These are phyloP conservation scores for Pentalonia nigronervosa DNA, from an alignment of 1,140 invertebrate species.

Conservation along the genomic window DNA sequence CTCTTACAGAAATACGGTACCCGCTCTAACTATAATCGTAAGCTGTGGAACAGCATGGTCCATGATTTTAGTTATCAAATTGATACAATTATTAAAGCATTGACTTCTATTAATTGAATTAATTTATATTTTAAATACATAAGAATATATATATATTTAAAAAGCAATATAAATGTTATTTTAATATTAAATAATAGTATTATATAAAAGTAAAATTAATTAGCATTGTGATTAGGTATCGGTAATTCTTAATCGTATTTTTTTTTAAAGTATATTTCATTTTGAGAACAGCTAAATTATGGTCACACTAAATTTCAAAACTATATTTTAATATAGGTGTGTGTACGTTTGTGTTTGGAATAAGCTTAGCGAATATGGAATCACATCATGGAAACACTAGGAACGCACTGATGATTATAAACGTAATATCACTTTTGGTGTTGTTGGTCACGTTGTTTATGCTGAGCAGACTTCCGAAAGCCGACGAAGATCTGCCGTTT, in stretches of 20 bases:
- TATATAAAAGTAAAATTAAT: neutral
- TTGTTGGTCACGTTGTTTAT: neutral
- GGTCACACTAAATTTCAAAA: neutral
- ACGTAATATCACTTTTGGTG: slow-evolving; percentile 7
- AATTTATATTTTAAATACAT: neutral
- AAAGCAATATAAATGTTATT: neutral
- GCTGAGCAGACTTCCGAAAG: slow-evolving; percentile 26
- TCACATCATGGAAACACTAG: neutral
- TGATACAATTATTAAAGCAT: too few species aligned
- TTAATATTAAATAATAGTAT: neutral
- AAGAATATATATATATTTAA: neutral
- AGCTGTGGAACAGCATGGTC: too few species aligned
- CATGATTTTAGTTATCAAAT: too few species aligned
- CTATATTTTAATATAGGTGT: neutral
- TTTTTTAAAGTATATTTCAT: neutral
- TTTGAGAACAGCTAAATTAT: neutral
- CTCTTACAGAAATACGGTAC: neutral
- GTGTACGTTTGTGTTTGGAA: neutral
- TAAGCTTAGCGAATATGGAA: slow-evolving; percentile 31
- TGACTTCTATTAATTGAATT: neutral
- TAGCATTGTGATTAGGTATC: neutral
- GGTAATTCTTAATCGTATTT: neutral
- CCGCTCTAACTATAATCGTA: neutral
- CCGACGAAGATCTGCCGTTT: slow-evolving; percentile 27
- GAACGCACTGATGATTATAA: neutral